Base-by-base conservation (phyloP, 2,888 invertebrate species). In the Phlogophora meticulosa region DNA sequence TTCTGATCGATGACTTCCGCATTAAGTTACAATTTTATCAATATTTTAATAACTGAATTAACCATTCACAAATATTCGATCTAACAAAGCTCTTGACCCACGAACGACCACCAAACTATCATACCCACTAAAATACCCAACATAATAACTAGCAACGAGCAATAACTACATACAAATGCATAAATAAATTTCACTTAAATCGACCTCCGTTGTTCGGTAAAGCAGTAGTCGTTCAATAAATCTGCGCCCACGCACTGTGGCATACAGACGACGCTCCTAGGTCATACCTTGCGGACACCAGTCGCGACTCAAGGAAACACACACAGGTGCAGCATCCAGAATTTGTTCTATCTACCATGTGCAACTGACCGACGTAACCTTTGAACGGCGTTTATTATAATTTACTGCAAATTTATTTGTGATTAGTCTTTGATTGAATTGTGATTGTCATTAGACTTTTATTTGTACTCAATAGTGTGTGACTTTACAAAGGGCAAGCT, bases 161-260 rank as follows among this genome's bases (percentile, higher is more conserved):
- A 78, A 75, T 82, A 82, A 85, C 87, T 84, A 87, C 86, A 88
- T 88, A 87, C 85, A 87, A 87, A 88, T 83, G 78, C 71, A 75
- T 84, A 76, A 84, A 90, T 91, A 91, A 90, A 89, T 91, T 89
- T 85, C 85, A 84, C 73, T 83, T 85, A 85, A 82, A 82, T 80
- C 82, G 84, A 82, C 82, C 78, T 83, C 80, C 74, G 73, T 73
- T 69, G 72, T 76, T 77, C 80, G 83, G 83, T 85, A 87, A 88
- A 86, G 88, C 92, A 87, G 92, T 90, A 90, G 93, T 90, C 80
- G 85, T 89, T 89, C 85, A 82, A 92, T 92, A 93, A 92, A 93
- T 93, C 93, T 90, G 84, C 92, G 91, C 92, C 92, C 88, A 90
- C 92, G 89, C 81, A 76, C n/a, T 55, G 61, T 57, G 56, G 49